A percentile compares a stretch with the other conserved stretches of the same genome.
These are phyloP conservation scores for Eupithecia dodoneata DNA, from an alignment of 2,888 invertebrate species.

Conservation along the genomic window DNA sequence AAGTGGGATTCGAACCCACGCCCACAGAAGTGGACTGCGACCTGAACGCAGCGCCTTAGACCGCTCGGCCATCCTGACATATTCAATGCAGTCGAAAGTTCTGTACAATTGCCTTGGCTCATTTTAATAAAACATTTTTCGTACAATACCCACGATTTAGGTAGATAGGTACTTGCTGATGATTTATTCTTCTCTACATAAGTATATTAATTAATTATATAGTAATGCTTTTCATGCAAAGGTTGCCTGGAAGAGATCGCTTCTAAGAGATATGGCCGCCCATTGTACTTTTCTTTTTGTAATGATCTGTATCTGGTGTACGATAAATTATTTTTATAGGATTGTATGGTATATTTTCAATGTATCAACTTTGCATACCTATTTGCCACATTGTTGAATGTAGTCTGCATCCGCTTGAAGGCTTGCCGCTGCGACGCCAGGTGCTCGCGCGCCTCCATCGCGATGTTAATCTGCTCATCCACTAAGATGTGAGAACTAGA, in stretches of 20 bases:
- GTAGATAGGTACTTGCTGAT: too few relatives aligned
- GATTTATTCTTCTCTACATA: too few relatives aligned
- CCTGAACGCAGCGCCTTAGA: conserved; percentile 40
- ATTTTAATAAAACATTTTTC: not conserved
- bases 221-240: too few relatives aligned
- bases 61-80: conserved; percentile 40
- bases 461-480: conserved; percentile 98
- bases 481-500: conserved; percentile 95
- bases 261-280: too few relatives aligned
- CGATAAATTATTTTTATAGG: too few relatives aligned
- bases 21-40: conserved; percentile 39
- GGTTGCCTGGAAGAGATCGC: too few relatives aligned
- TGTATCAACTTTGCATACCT: conserved; percentile 64
- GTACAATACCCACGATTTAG: too few relatives aligned
- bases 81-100: not conserved
- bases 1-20: conserved; percentile 40
- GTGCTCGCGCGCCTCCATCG: conserved; percentile 98
- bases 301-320: too few relatives aligned
- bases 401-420: conserved; percentile 95
- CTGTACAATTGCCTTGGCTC: not conserved
- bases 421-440: conserved; percentile 94
- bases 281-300: too few relatives aligned
- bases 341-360: not conserved
- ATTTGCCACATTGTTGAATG: conserved; percentile 96
- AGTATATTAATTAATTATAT: too few relatives aligned